Percentiles rank a stretch among this genome's conserved stretches.
phyloP scores from a whole-genome alignment of 2,888 invertebrate genomes.

The Bhutanitis thaidina region DNA sequence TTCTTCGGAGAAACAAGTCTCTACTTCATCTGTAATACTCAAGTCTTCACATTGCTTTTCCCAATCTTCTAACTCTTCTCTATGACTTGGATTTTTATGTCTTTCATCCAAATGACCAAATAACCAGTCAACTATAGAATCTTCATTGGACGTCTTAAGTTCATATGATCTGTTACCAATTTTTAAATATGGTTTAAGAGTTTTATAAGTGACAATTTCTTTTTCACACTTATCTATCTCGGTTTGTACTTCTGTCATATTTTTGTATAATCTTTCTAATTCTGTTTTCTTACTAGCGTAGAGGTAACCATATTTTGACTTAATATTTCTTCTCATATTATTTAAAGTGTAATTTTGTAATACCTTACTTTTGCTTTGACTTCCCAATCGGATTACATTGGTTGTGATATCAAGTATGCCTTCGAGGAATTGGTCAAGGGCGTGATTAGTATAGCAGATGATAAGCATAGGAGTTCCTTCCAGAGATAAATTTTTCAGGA shows the following conservation, averaged over 20 bases:
- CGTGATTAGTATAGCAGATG: constrained; percentile 92
- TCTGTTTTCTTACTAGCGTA: constrained; percentile 52
- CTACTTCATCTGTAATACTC: constrained; percentile 35
- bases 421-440: constrained; percentile 91
- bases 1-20: constrained; percentile 61
- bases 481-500: constrained; percentile 81
- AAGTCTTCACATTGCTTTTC: constrained; percentile 41
- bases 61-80: constrained; percentile 39
- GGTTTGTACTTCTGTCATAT: constrained; percentile 56
- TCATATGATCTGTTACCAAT: constrained; percentile 37
- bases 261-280: constrained; percentile 49
- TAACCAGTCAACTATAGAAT: constrained; percentile 56
- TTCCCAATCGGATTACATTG: constrained; percentile 84
- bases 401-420: constrained; percentile 81
- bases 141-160: constrained; percentile 46
- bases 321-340: constrained; percentile 49
- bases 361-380: constrained; percentile 81
- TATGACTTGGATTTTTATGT: constrained; percentile 10
- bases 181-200: constrained; percentile 46
- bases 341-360: constrained; percentile 76
- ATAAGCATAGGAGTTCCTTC: constrained; percentile 84
- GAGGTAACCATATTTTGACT: constrained; percentile 58
- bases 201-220: constrained; percentile 51
- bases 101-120: constrained; percentile 43
- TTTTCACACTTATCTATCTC: constrained; percentile 65